Base-by-base conservation (phyloP, 2,113 vertebrate species). In the Patagioenas fasciata region DNA sequence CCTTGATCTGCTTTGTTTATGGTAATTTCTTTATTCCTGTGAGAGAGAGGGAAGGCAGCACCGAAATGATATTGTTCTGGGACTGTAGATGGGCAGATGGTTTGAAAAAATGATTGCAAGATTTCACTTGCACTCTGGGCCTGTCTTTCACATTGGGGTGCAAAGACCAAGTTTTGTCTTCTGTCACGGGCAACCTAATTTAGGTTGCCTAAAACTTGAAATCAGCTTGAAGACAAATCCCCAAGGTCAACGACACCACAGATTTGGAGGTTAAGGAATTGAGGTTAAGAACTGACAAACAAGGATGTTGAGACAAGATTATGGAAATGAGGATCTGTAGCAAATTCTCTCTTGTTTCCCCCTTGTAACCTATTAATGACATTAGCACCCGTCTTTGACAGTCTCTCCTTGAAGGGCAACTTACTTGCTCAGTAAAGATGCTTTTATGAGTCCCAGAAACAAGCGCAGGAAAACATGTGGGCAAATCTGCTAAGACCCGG, bases 241-340 rank as follows among this genome's bases (percentile, higher is more conserved):
- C 95, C 50, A 32, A 70, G 91, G 92, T 96, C 95, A 92, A n/a
- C 1, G 1, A 51, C 86, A 81, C 83, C 91, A 92, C 95, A 96
- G 96, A 97, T 97, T 96, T 95, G 91, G 93, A 96, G 95, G 95
- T 95, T 92, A 96, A 96, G 93, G 93, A 95, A 92, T 91, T 95
- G 94, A 97, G 96, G 96, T 97, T 97, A 97, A 97, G 96, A 96
- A 72, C 94, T 97, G 95, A 97, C 95, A 95, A 96, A 96, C 5
- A 23, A 96, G 94, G 89, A 95, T 93, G 91, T 91, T 4, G 16
- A 94, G 78, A 94, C 91, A 96, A 96, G 96, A 97, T 96, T 94
- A 96, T 96, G 95, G 95, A 96, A 96, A 97, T 96, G 85, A 95
- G 95, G 95, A 88, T 94, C 96, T 95, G 91, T 80, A 91, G 93